Percentiles rank a stretch among this genome's conserved stretches.
Evolutionary conservation across 2,888 invertebrate species (phyloP).

Genomic region (Lepidonotus clava): DNA sequence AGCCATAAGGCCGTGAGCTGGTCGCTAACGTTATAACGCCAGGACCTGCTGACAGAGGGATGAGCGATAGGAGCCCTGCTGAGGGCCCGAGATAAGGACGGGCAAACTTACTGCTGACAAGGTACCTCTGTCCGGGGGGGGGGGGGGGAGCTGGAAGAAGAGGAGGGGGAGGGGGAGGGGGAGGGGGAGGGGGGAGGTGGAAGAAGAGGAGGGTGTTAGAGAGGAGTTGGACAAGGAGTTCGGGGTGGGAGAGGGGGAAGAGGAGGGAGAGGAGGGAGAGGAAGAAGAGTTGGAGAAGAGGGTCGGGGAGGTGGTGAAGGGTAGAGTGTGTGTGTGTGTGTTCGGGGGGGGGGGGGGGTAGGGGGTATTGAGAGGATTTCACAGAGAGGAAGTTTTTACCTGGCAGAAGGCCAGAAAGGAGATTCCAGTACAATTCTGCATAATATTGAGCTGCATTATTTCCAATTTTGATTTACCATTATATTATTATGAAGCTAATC

Average conservation of each 20-base stretch:
- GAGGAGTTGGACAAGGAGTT: background rate
- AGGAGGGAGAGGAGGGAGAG: background rate
- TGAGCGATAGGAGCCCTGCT: background rate
- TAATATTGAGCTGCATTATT: no score
- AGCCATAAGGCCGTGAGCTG: no score
- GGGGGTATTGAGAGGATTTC: background rate
- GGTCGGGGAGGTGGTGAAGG: background rate
- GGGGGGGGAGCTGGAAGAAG: background rate
- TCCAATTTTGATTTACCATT: no score
- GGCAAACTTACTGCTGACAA: slow-evolving; percentile 15
- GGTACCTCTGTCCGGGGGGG: background rate
- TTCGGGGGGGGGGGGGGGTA: background rate
- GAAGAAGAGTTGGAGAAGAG: background rate
- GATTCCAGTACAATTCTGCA: no score
- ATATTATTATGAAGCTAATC: no score
- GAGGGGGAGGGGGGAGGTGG: background rate
- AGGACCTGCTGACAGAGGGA: no score
- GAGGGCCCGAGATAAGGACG: background rate
- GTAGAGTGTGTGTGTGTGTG: background rate
- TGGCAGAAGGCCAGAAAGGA: no score
- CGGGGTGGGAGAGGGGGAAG: background rate
- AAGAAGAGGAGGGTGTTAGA: background rate
- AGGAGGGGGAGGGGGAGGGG: background rate
- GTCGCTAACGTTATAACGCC: no score
- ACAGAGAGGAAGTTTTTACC: no score